Evolutionary conservation across 2,113 vertebrate species (phyloP).

Genomic region (Meriones unguiculatus): DNA sequence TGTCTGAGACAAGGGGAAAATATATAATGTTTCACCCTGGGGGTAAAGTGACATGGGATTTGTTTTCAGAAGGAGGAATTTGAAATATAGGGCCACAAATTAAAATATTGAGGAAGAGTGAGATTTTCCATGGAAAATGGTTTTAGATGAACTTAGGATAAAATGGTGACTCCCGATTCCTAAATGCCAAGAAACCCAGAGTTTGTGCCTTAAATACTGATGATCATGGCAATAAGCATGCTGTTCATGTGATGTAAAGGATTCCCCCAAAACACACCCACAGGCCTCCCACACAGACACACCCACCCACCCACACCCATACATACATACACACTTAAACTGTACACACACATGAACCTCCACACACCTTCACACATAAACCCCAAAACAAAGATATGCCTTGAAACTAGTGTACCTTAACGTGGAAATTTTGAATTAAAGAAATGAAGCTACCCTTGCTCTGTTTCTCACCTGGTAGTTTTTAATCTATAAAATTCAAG

Average conservation of each 20-base stretch:
- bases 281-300: background rate
- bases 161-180: background rate
- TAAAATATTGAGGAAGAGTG: background rate
- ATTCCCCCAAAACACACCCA: background rate
- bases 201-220: background rate
- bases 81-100: background rate
- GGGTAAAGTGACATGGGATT: background rate
- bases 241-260: background rate
- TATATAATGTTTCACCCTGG: background rate
- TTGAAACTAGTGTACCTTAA: conserved; percentile 32
- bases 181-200: background rate
- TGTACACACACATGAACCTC: background rate
- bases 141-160: background rate
- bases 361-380: too few species aligned
- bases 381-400: background rate
- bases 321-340: background rate
- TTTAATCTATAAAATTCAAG: conserved; percentile 25
- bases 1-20: background rate
- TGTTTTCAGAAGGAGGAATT: background rate
- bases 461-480: background rate
- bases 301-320: background rate
- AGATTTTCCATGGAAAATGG: background rate
- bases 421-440: conserved; percentile 38
- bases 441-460: conserved; percentile 3
- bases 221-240: background rate